Base-by-base conservation (phyloP, 1,140 invertebrate genomes). In the Argopecten irradians region DNA sequence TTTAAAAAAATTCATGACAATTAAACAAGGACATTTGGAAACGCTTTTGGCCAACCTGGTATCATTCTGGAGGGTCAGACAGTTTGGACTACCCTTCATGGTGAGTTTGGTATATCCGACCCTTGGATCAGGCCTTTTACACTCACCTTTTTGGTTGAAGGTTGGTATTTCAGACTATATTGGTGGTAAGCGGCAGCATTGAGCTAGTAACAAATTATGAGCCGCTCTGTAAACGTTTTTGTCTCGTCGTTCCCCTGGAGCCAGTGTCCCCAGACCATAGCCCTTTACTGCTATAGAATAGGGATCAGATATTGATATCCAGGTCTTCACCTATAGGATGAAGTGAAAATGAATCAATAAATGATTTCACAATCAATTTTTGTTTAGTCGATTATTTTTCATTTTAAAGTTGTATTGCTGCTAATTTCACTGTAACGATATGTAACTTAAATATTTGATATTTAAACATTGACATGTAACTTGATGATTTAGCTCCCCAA, bases 291-390 rank as follows among this genome's bases (percentile, higher is more conserved):
- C 87, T 13, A 92, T 89, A 9, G 92, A 89, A 1, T 86, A 91
- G 13, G 95, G 94, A 41, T 96, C 95, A 87, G 95, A 95, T 33
- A 95, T 91, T 9, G 95, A 95, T 7, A 95, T 90, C 95, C 95
- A 96, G 11, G 86, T 87, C 85, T 94, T 94, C 0, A 96, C 95
- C 90, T 95, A 71, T 22, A 28, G 82, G 9, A 41, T 84, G 89
- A 43, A 55, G 9, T 84, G 55, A 1, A 83, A 83, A 16, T 8
- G 8, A 84, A 85, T 19, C 33, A 19, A 82, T 41, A 28, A 5
- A 14, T 22, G 0, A 16, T 71, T 22, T 35, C 1, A 71, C n/a
- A n/a, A n/a, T n/a, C n/a, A n/a, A n/a, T n/a, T n/a, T 0, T 0
- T 0, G 19, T 34, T 19, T 34, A 3, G 22, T 1, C 22, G 34